Base-by-base conservation (phyloP, 2,113 vertebrate species). In the Turdus rufiventris region DNA sequence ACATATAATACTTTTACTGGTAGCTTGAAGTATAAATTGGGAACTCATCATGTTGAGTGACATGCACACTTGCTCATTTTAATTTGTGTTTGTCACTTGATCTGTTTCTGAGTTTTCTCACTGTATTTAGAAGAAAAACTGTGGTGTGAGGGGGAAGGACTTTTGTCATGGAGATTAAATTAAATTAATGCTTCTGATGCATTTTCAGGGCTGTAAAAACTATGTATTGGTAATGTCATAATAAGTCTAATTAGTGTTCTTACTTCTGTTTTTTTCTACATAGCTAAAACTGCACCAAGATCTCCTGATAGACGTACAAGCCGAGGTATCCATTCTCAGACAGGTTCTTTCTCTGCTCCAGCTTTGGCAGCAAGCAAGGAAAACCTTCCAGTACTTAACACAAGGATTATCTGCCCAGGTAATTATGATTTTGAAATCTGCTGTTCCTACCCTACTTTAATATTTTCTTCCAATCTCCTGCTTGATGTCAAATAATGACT, bases 341-440 rank as follows among this genome's bases (percentile, higher is more conserved):
- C 96, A 43, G 98, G 98, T 71, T 98, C 98, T 70, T 98, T 99
- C 96, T 98, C 98, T 96, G 98, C 98, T 89, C 97, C 98, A 36
- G 95, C 98, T 31, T 97, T 98, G 96, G 98, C 98, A 92, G 97
- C 98, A 87, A 98, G 98, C 98, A 99, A 99, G 94, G 99, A 99
- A 94, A 99, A 99, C 82, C 99, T 99, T 16, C 99, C 99, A 45
- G 99, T 99, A 40, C 98, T 99, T 95, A 99, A 99, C 97, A 99
- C 99, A 2, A 98, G 99, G 91, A 99, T 99, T 96, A 99, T 99
- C 95, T 99, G 99, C 93, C 99, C 99, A 73, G 99, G 99, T 99
- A 98, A 91, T 62, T 40, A 48, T 12, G 31, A 66, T 63, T 79
- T 53, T 67, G 19, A 90, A 83, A 67, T 70, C 45, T 31, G 4